Conservation (phyloP, 2,113 vertebrate species). For the Indicator indicator region DNA sequence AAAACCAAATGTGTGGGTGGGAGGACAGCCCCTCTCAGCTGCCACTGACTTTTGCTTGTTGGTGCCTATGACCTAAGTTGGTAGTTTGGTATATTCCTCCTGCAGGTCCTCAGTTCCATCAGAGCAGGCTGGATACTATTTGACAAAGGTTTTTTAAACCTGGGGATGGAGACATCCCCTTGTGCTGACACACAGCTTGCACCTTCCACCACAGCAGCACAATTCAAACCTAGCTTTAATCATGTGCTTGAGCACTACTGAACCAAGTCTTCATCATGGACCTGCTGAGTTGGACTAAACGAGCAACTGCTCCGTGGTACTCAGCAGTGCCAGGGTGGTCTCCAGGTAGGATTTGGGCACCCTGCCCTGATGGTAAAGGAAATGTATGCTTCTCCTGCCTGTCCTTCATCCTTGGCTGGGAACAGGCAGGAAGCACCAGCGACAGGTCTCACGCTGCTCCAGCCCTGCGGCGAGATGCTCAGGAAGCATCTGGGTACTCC, state of each 20-base stretch:
- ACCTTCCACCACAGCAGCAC: not conserved
- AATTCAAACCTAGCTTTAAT: not conserved
- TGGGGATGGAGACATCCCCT: not conserved
- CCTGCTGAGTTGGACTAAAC: not conserved
- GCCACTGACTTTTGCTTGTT: not conserved
- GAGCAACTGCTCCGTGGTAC: not conserved
- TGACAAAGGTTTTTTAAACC: not conserved
- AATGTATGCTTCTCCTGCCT: not conserved
- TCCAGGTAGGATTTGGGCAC: not conserved
- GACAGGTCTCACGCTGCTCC: accelerated
- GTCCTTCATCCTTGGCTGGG: not conserved
- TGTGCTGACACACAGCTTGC: not conserved
- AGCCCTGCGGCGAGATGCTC: accelerated
- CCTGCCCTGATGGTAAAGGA: not conserved
- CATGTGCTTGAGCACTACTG: accelerated
- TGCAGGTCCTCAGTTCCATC: not conserved
- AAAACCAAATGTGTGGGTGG: not conserved
- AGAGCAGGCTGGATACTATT: accelerated
- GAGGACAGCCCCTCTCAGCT: not conserved
- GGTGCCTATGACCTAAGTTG: not conserved
- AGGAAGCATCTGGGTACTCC: not conserved
- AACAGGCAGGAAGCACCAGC: not conserved
- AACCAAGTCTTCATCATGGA: not conserved
- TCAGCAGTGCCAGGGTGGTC: not conserved
- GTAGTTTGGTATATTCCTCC: not conserved